These are phyloP conservation scores for Zeus faber DNA, from an alignment of 2,113 vertebrate species.

Conservation along the genomic window DNA sequence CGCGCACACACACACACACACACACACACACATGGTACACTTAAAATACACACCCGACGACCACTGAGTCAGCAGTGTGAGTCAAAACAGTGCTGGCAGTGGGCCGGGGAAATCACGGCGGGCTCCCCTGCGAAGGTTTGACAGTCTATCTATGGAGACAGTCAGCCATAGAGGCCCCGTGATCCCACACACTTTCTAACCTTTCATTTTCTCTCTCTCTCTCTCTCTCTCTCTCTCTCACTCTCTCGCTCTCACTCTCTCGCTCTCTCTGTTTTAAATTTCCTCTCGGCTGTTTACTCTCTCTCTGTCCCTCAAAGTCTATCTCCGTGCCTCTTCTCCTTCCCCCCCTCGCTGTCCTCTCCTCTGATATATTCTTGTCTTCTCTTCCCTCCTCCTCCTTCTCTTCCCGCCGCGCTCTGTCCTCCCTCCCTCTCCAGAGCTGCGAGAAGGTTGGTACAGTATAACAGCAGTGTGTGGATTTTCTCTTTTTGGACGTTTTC, in stretches of 20 bases:
- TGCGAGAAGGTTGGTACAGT: constrained; percentile 97
- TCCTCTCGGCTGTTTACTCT: not conserved
- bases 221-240: constrained; percentile 7
- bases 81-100: constrained; percentile 51
- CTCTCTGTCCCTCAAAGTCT: constrained; percentile 24
- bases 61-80: constrained; percentile 47
- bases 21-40: constrained; percentile 3
- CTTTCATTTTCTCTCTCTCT: no score
- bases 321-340: constrained; percentile 36
- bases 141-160: constrained; percentile 54
- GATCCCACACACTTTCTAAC: constrained; percentile 24
- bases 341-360: constrained; percentile 28
- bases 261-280: not conserved
- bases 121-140: constrained; percentile 55
- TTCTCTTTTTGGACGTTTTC: constrained; percentile 3
- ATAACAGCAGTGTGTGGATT: constrained; percentile 46
- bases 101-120: constrained; percentile 29
- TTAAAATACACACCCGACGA: not conserved
- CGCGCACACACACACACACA: constrained; percentile 5
- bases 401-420: constrained; percentile 78
- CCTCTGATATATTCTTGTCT: constrained; percentile 41
- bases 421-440: constrained; percentile 89
- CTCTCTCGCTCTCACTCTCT: not conserved
- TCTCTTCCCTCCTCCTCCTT: constrained; percentile 19
- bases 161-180: constrained; percentile 23